Evolutionary conservation across 1,140 invertebrate genomes (phyloP).

Genomic region (Tetranychus cinnabarinus): DNA sequence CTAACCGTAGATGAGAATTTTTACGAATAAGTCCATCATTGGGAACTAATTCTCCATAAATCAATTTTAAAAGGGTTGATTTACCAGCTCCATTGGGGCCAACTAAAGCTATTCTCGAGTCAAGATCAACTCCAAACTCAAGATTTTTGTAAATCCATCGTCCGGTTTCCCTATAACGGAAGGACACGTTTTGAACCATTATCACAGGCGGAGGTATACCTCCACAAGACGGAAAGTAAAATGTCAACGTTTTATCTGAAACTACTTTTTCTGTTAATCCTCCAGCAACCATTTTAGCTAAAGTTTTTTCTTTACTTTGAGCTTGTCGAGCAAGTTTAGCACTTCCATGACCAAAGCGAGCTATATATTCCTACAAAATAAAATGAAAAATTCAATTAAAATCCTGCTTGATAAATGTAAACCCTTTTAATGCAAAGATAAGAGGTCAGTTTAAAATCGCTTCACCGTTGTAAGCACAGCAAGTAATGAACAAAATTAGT

Average conservation of each 20-base stretch:
- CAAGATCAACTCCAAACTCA: slow-evolving; percentile 96
- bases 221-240: slow-evolving; percentile 91
- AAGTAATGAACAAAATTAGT: neutral
- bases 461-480: neutral
- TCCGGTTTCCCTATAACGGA: slow-evolving; percentile 60
- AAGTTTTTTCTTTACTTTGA: slow-evolving; percentile 95
- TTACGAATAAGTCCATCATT: slow-evolving; percentile 88
- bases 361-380: slow-evolving; percentile 70
- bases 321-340: slow-evolving; percentile 94
- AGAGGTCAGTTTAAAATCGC: neutral
- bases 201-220: slow-evolving; percentile 93
- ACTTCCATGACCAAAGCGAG: slow-evolving; percentile 93
- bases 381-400: slow-evolving; percentile 1
- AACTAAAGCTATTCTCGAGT: slow-evolving; percentile 87
- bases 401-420: neutral
- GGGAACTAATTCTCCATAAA: slow-evolving; percentile 81
- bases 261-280: slow-evolving; percentile 84
- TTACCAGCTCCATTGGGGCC: slow-evolving; percentile 98
- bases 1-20: slow-evolving; percentile 89
- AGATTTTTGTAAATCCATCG: slow-evolving; percentile 91
- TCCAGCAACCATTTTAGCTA: slow-evolving; percentile 95
- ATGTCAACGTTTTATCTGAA: slow-evolving; percentile 66
- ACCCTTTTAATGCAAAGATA: neutral
- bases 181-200: slow-evolving; percentile 94
- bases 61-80: slow-evolving; percentile 80